Percentiles rank a stretch among this genome's conserved stretches.
Evolutionary conservation across 2,888 invertebrate species (phyloP).

Genomic region (Pemphredon lugubris): DNA sequence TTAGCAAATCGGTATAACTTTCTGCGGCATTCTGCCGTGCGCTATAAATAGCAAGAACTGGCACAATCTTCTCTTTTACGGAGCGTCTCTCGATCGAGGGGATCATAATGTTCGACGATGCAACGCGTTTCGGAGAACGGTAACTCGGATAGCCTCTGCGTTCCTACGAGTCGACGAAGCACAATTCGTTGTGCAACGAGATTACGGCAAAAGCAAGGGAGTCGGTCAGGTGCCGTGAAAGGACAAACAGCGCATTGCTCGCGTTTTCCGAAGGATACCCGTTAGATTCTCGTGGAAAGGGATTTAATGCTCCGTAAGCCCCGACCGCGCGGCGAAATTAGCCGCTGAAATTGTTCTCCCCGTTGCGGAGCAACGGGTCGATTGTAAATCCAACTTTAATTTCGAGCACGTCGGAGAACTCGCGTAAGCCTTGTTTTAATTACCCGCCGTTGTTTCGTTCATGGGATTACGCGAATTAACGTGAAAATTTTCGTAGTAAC

Average conservation of each 20-base stretch:
- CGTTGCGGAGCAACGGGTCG: not conserved
- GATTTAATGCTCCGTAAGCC: no score
- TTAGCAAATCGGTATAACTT: no score
- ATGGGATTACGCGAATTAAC: no score
- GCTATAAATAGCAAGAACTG: not conserved
- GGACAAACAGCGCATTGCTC: not conserved
- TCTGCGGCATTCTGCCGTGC: not conserved
- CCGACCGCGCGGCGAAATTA: no score
- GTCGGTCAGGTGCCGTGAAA: constrained; percentile 4
- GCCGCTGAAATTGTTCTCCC: no score
- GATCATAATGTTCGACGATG: constrained; percentile 3
- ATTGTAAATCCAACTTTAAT: not conserved
- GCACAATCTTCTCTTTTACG: not conserved
- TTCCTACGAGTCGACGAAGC: constrained; percentile 9
- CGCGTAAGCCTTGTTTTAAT: no score
- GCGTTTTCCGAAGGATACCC: not conserved
- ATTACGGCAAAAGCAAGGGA: constrained; percentile 3
- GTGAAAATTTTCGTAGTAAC: no score
- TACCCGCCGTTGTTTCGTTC: no score
- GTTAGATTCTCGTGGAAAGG: not conserved
- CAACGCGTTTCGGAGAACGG: constrained; percentile 19
- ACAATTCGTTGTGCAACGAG: not conserved
- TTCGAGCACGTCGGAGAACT: not conserved
- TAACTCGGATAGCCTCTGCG: constrained; percentile 9
- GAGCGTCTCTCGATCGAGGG: no score